phyloP scores from a whole-genome alignment of 1,140 invertebrate species.

The silkworm (Bombyx mori) region DNA sequence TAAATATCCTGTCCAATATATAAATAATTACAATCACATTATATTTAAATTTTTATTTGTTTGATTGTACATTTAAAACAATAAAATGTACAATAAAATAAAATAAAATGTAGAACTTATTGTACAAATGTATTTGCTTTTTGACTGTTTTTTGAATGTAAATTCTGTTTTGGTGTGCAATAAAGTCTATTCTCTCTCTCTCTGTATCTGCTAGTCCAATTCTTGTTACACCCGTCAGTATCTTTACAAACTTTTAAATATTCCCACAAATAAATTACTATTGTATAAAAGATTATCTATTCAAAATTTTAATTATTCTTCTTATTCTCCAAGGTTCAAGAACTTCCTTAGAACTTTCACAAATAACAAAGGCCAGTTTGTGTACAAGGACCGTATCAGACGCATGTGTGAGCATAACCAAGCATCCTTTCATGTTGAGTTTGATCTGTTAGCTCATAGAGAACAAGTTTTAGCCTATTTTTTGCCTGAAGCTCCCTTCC shows the following conservation, averaged over 20 bases:
- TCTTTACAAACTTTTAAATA: background rate
- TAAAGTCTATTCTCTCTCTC: too few species aligned
- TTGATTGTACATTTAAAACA: too few species aligned
- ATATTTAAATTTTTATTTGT: background rate
- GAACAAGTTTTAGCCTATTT: conserved; percentile 97
- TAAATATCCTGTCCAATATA: background rate
- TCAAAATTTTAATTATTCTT: background rate
- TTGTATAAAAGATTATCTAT: too few species aligned
- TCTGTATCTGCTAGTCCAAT: too few species aligned
- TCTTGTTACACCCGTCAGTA: too few species aligned
- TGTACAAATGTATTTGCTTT: too few species aligned
- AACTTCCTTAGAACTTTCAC: conserved; percentile 94
- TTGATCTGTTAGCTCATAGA: conserved; percentile 88
- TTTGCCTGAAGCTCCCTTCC: conserved; percentile 95
- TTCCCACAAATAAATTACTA: too few species aligned
- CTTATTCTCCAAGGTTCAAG: conserved; percentile 77
- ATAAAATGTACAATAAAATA: too few species aligned
- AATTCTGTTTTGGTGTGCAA: too few species aligned
- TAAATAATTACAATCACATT: background rate
- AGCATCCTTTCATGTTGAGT: conserved; percentile 95
- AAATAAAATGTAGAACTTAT: too few species aligned
- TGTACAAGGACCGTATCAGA: conserved; percentile 94
- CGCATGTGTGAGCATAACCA: conserved; percentile 95
- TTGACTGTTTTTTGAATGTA: too few species aligned
- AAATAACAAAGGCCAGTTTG: conserved; percentile 88